Evolutionary conservation across 2,888 invertebrate species (phyloP).

Genomic region (Apotomis betuletana): DNA sequence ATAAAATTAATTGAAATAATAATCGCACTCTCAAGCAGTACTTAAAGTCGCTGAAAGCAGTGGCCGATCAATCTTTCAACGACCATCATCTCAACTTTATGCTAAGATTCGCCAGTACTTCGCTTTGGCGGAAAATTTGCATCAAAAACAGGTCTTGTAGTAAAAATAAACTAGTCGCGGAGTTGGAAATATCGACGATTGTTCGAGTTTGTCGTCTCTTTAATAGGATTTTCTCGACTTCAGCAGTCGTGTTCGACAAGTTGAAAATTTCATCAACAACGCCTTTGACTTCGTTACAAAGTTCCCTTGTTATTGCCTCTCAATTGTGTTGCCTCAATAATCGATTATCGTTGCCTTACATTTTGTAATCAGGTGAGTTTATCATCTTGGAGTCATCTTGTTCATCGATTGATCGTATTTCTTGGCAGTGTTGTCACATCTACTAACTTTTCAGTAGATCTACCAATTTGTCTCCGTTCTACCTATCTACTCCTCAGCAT

Average conservation of each 20-base stretch:
- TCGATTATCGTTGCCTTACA: not conserved
- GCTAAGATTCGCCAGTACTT: conserved; percentile 16
- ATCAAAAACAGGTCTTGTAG: conserved; percentile 22
- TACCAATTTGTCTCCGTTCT: too few species aligned
- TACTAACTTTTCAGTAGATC: too few species aligned
- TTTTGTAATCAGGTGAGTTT: not conserved
- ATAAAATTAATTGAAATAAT: not conserved
- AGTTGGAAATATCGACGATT: conserved; percentile 21
- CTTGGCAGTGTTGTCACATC: too few species aligned
- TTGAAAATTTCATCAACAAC: conserved; percentile 44
- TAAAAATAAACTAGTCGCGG: conserved; percentile 21
- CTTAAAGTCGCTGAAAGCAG: conserved; percentile 3
- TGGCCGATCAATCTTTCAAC: conserved; percentile 15
- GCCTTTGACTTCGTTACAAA: conserved; percentile 47
- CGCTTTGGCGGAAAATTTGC: conserved; percentile 14
- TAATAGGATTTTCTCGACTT: conserved; percentile 49
- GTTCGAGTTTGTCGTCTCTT: conserved; percentile 45
- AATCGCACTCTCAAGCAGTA: not conserved
- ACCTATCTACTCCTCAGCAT: too few species aligned
- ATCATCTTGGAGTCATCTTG: not conserved
- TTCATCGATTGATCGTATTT: not conserved
- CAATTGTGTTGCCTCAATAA: conserved; percentile 30
- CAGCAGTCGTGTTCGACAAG: conserved; percentile 43
- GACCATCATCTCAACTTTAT: not conserved
- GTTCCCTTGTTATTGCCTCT: conserved; percentile 42